phyloP scores from a whole-genome alignment of 1,140 invertebrate genomes.

The Euwallacea fornicatus region DNA sequence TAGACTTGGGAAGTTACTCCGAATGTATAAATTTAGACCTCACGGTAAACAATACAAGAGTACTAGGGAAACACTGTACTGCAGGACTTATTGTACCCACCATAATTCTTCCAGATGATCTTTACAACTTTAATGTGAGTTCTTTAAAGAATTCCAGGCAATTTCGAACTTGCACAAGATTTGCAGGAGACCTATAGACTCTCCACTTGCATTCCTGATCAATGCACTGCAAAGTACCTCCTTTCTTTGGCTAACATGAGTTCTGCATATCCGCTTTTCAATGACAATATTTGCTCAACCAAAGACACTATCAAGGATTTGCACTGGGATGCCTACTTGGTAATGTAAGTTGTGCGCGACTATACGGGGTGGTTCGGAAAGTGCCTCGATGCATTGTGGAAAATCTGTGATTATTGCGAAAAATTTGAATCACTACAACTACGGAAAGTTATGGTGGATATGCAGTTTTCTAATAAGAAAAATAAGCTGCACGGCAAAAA shows the following conservation, averaged over 20 bases:
- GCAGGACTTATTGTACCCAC: conserved; percentile 29
- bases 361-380: background rate
- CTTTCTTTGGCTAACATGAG: background rate
- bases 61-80: conserved; percentile 39
- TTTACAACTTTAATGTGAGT: background rate
- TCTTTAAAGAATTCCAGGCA: no score
- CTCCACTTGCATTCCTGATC: conserved; percentile 29
- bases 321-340: conserved; percentile 1
- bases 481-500: no score
- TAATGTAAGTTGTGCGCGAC: conserved; percentile 16
- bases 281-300: conserved; percentile 28
- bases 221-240: conserved; percentile 29
- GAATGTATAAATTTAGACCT: conserved; percentile 40
- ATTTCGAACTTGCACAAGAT: no score
- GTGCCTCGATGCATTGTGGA: no score
- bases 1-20: conserved; percentile 39
- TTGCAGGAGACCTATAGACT: background rate
- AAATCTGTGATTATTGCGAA: no score
- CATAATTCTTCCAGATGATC: background rate
- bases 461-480: no score
- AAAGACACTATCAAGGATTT: conserved; percentile 14
- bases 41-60: conserved; percentile 11
- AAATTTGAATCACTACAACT: background rate
- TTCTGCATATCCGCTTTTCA: conserved; percentile 18
- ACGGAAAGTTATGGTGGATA: no score